These are phyloP conservation scores for Acanthosepion lycidas DNA, from an alignment of 2,888 invertebrate species.

Conservation along the genomic window DNA sequence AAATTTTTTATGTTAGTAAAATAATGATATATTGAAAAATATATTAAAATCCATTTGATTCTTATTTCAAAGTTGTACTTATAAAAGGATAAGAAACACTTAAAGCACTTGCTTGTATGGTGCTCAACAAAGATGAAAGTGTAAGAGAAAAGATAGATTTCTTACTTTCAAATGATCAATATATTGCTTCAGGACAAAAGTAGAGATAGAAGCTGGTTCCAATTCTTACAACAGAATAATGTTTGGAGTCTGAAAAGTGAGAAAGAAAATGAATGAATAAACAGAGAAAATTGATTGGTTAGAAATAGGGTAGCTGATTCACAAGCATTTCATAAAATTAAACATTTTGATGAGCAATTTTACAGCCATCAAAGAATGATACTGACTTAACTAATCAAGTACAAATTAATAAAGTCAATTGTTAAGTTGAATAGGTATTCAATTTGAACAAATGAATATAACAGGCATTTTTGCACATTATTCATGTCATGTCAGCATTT, in stretches of 20 bases:
- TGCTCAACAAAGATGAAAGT: neutral
- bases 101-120: no score
- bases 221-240: neutral
- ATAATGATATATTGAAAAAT: no score
- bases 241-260: neutral
- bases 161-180: constrained; percentile 33
- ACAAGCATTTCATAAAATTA: neutral
- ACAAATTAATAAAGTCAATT: neutral
- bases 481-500: no score
- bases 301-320: neutral
- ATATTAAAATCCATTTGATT: no score
- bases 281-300: neutral
- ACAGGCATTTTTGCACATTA: no score
- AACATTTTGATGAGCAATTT: neutral
- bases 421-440: no score
- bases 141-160: neutral
- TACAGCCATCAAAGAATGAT: neutral
- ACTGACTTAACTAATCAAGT: neutral
- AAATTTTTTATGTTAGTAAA: no score
- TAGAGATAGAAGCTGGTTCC: neutral
- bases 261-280: neutral
- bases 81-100: no score
- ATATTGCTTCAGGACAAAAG: neutral
- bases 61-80: no score
- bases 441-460: no score